Evolutionary conservation across 92 coral and sea anemone species (phyloP).

Genomic region (Porites cylindrica): DNA sequence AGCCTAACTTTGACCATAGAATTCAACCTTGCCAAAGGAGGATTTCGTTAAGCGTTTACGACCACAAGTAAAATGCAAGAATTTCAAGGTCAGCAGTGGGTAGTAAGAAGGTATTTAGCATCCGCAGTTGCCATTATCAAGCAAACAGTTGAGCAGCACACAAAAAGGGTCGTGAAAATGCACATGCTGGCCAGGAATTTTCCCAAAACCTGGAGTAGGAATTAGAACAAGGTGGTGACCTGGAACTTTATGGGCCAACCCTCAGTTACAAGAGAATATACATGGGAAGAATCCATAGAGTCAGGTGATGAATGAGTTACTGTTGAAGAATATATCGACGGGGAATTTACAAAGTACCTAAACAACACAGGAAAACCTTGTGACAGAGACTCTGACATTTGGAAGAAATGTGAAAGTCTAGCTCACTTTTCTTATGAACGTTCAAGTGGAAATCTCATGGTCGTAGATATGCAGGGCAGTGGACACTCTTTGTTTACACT

Average conservation of each 20-base stretch:
- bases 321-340: conserved; percentile 59
- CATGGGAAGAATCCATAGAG: conserved; percentile 48
- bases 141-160: conserved; percentile 66
- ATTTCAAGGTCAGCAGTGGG: conserved; percentile 55
- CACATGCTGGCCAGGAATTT: conserved; percentile 58
- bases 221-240: conserved; percentile 18
- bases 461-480: conserved; percentile 67
- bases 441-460: conserved; percentile 47
- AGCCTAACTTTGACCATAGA: conserved; percentile 51
- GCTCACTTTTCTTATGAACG: conserved; percentile 50
- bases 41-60: conserved; percentile 63
- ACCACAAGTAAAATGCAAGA: conserved; percentile 49
- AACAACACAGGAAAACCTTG: conserved; percentile 57
- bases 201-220: too few relatives aligned
- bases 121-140: conserved; percentile 51
- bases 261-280: conserved; percentile 46
- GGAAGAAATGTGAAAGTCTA: conserved; percentile 41
- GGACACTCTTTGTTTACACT: conserved; percentile 32
- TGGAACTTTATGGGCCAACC: conserved; percentile 52
- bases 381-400: conserved; percentile 8
- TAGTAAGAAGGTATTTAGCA: conserved; percentile 57
- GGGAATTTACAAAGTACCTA: conserved; percentile 55
- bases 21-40: conserved; percentile 61
- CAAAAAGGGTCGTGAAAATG: conserved; percentile 69
- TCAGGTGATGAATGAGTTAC: conserved; percentile 46